Conservation (phyloP, 2,113 vertebrate genomes). For the Poeciliopsis prolifica region DNA sequence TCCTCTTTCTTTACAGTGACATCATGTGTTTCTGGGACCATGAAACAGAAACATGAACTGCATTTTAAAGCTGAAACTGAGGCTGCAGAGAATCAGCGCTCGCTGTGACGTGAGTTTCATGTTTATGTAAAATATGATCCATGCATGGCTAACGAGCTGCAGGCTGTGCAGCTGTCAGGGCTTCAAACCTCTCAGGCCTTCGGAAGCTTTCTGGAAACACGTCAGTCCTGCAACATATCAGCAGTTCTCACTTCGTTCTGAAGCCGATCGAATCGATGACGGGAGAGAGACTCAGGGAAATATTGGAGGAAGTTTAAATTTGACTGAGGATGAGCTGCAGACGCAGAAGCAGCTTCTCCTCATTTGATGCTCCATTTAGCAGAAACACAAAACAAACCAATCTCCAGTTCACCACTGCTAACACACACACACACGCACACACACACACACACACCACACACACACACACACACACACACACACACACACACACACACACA, state of each 20-base stretch:
- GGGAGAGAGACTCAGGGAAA: conserved; percentile 19
- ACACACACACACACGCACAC: conserved; percentile 29
- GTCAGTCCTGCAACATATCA: neutral
- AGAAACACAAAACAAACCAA: conserved; percentile 59
- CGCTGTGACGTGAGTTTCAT: neutral
- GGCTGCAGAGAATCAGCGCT: neutral
- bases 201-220: conserved; percentile 6
- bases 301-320: conserved; percentile 11
- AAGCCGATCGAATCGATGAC: neutral
- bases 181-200: conserved; percentile 12
- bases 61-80: neutral
- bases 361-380: conserved; percentile 75
- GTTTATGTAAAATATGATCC: conserved; percentile 29
- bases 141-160: conserved; percentile 17
- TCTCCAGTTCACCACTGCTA: conserved; percentile 35
- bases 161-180: conserved; percentile 44
- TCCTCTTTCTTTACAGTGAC: neutral
- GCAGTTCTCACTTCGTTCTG: neutral
- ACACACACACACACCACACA: too few species aligned
- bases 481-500: conserved; percentile 31
- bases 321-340: conserved; percentile 23
- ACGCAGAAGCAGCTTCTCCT: conserved; percentile 43
- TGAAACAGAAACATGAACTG: neutral
- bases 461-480: too few species aligned
- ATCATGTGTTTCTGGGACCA: neutral